Conservation (phyloP, 2,113 vertebrate genomes). For the Crotalus horridus region DNA sequence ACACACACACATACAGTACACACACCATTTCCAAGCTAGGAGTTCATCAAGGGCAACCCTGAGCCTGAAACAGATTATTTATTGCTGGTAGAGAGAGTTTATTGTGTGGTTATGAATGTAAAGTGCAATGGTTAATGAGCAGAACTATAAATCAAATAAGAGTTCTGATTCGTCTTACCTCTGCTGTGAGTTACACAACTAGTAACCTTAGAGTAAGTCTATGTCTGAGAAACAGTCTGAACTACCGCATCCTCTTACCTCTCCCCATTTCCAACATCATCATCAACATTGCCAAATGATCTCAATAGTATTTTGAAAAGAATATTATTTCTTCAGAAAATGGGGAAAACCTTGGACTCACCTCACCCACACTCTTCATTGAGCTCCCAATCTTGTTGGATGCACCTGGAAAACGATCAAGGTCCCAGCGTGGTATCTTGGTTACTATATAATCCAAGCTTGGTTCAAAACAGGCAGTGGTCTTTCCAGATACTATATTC, state of each 20-base stretch:
- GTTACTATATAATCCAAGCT: slow-evolving; percentile 94
- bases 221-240: not conserved
- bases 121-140: not conserved
- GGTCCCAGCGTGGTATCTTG: slow-evolving; percentile 93
- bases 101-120: not conserved
- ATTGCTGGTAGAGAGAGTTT: not conserved
- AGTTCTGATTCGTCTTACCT: not conserved
- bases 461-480: slow-evolving; percentile 93
- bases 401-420: slow-evolving; percentile 90
- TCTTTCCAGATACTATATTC: slow-evolving; percentile 88
- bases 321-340: not conserved
- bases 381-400: slow-evolving; percentile 85
- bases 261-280: not conserved
- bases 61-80: not conserved
- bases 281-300: not conserved
- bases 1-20: not conserved
- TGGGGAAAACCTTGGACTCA: slow-evolving; percentile 44
- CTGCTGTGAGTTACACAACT: not conserved
- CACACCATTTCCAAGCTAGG: not conserved
- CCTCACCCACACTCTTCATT: slow-evolving; percentile 98
- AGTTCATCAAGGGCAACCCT: not conserved
- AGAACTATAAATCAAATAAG: not conserved
- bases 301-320: not conserved
- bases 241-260: not conserved
- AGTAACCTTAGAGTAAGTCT: not conserved